Evolutionary conservation across 1,140 invertebrate species (phyloP).

Genomic region (Drosophila guanche): DNA sequence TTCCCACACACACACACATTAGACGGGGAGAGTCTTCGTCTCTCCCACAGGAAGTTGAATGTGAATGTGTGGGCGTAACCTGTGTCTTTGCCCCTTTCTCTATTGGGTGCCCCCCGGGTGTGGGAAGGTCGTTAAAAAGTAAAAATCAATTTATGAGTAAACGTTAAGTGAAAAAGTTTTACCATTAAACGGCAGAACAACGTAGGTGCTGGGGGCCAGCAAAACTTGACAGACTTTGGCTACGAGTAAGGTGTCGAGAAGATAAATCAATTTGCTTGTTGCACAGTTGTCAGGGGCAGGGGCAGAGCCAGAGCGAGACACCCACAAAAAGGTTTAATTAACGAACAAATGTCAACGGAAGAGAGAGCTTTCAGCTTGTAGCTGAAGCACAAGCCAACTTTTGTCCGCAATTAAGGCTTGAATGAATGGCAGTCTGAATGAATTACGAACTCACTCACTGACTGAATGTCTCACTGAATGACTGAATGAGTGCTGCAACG

Average conservation of each 20-base stretch:
- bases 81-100: conserved; percentile 3
- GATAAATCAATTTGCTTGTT: conserved; percentile 81
- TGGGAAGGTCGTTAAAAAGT: conserved; percentile 75
- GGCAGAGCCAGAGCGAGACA: conserved; percentile 1
- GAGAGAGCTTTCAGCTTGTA: conserved; percentile 27
- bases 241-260: conserved; percentile 65
- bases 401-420: conserved; percentile 76
- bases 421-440: conserved; percentile 78
- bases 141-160: conserved; percentile 83
- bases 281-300: conserved; percentile 59
- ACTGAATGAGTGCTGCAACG: conserved; percentile 9
- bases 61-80: conserved; percentile 11
- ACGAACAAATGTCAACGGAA: conserved; percentile 78
- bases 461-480: conserved; percentile 50
- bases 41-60: neutral
- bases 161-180: conserved; percentile 82
- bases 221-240: conserved; percentile 49
- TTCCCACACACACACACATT: conserved; percentile 9
- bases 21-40: no score
- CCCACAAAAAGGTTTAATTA: conserved; percentile 82
- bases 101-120: neutral
- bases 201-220: conserved; percentile 35
- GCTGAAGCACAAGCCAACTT: conserved; percentile 65
- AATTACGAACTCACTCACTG: conserved; percentile 46
- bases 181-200: conserved; percentile 65